phyloP scores from a whole-genome alignment of 2,888 invertebrate genomes.

The Drosophila neonasuta region DNA sequence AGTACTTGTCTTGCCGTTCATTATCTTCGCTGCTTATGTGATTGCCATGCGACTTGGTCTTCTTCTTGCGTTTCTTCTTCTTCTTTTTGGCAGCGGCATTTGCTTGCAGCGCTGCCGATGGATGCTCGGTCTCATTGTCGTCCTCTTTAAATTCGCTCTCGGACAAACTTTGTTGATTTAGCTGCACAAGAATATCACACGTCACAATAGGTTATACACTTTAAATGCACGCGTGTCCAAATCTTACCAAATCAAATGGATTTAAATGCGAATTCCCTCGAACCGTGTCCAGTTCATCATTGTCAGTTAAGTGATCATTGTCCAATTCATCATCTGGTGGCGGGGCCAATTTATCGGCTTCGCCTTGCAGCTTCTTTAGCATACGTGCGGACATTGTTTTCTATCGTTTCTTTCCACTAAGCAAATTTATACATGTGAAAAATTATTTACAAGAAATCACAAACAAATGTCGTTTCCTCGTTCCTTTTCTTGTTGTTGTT shows the following conservation, averaged over 20 bases:
- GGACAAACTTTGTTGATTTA: constrained; percentile 86
- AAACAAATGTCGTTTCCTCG: constrained; percentile 33
- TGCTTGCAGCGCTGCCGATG: constrained; percentile 82
- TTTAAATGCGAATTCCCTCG: constrained; percentile 85
- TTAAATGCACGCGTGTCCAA: constrained; percentile 39
- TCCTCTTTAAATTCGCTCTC: constrained; percentile 88
- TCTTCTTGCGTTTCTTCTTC: constrained; percentile 85
- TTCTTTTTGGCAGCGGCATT: constrained; percentile 85
- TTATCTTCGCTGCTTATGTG: constrained; percentile 86
- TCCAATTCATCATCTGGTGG: constrained; percentile 80
- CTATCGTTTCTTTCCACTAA: constrained; percentile 25
- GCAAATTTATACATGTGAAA: constrained; percentile 47
- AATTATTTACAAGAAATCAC: constrained; percentile 44
- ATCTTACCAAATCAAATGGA: constrained; percentile 87
- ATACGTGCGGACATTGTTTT: constrained; percentile 86
- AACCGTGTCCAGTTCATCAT: constrained; percentile 83
- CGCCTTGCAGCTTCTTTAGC: constrained; percentile 86
- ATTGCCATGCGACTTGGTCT: constrained; percentile 83
- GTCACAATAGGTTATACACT: neutral
- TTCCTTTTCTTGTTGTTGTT: constrained; percentile 29
- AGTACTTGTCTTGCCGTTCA: constrained; percentile 82
- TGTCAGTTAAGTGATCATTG: constrained; percentile 83
- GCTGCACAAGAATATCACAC: constrained; percentile 69
- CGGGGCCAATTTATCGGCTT: constrained; percentile 82
- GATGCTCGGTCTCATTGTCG: constrained; percentile 85